Base-by-base conservation (phyloP, 2,113 vertebrate species). In the Dissostichus mawsoni region DNA sequence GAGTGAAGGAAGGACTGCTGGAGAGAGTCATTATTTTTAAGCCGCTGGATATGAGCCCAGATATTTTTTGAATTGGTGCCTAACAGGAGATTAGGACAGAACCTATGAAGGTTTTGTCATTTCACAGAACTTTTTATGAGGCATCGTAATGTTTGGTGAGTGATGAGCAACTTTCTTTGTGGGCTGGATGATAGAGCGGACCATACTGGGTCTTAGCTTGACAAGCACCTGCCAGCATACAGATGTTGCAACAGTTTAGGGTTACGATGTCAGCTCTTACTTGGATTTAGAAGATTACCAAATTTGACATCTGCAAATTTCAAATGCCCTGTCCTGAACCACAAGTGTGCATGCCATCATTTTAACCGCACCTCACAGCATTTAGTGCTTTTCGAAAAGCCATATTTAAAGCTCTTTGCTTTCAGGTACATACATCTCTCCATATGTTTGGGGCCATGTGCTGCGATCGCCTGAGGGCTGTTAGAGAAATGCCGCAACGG, bases 1-100 rank as follows among this genome's bases (percentile, higher is more conserved):
- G 66, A 91, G 78, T 69, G 72, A 90, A 79, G 79, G 75, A 70
- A 78, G 50, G 59, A 66, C 65, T 78, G 70, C 66, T 74, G 51
- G 74, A 72, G 11, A 75, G 69, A 87, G 83, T 73, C 69, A 83
- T 88, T 90, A 82, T 78, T 93, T 87, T 89, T 69, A 69, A 84
- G 58, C 64, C 3, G 8, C 64, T 90, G 85, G 84, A 88, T 80
- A 17, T 3, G 13, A 76, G 87, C 83, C 83, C 66, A 88, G 76
- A 83, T 81, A 78, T 85, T 89, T 29, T 41, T 88, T 81, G 80
- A 89, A 80, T 70, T 80, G 73, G 64, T 84, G 74, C 71, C 85
- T 76, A 86, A 90, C 78, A 78, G 82, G 74, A 81, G 81, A 76
- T 90, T 76, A 82, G 68, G 61, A 87, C 55, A 73, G 77, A 88